These are phyloP conservation scores for Pontoporia blainvillei DNA, from an alignment of 2,113 vertebrate genomes.

Conservation along the genomic window DNA sequence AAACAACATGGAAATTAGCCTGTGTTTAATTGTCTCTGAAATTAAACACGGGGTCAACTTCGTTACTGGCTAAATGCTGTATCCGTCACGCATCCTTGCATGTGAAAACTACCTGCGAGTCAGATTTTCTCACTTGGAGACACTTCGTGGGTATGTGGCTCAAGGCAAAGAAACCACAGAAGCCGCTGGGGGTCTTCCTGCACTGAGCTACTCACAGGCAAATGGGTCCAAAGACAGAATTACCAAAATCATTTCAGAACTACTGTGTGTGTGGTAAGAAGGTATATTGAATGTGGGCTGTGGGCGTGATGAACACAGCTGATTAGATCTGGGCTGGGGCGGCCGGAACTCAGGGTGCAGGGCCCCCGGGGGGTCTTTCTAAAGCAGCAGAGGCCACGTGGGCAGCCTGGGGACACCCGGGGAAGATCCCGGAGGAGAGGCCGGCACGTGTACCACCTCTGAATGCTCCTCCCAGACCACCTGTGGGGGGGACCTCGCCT, in stretches of 20 bases:
- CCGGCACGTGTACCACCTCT: rapidly evolving
- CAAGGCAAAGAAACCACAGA: rapidly evolving
- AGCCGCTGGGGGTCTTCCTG: rapidly evolving
- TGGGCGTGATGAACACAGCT: rapidly evolving
- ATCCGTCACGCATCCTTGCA: rapidly evolving
- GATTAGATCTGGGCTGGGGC: background rate
- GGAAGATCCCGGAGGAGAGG: background rate
- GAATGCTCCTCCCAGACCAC: background rate
- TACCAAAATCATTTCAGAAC: rapidly evolving
- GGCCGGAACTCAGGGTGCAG: rapidly evolving
- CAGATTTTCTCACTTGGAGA: background rate
- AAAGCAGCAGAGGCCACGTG: background rate
- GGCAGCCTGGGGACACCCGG: background rate
- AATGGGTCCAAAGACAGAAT: background rate
- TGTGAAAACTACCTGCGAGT: background rate
- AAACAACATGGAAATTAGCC: rapidly evolving
- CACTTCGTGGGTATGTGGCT: rapidly evolving
- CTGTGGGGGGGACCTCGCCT: background rate
- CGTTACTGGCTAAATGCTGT: rapidly evolving
- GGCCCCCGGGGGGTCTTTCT: background rate
- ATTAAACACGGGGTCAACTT: rapidly evolving
- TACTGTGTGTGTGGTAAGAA: rapidly evolving
- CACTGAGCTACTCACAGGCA: rapidly evolving
- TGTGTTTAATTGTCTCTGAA: rapidly evolving
- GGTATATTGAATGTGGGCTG: rapidly evolving